phyloP scores from a whole-genome alignment of 2,113 vertebrate species.

The Brachionichthys hirsutus region DNA sequence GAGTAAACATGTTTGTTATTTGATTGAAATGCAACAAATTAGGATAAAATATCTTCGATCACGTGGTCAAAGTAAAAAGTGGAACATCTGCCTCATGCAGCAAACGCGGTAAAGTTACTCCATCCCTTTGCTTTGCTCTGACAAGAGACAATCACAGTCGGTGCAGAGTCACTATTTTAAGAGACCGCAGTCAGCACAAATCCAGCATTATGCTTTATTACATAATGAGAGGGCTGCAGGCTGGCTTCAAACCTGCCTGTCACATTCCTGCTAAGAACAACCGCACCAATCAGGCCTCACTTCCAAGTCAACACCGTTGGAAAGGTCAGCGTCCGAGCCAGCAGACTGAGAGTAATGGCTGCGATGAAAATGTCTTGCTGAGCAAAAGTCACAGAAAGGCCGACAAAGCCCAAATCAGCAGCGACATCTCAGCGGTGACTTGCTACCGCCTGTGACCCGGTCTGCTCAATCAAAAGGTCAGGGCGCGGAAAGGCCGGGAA shows the following conservation, averaged over 20 bases:
- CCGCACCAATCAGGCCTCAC: constrained; percentile 35
- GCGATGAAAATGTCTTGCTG: constrained; percentile 13
- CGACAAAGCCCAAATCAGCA: constrained; percentile 37
- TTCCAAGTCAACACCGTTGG: constrained; percentile 6
- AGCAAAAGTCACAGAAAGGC: constrained; percentile 23
- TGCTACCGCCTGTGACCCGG: constrained; percentile 35
- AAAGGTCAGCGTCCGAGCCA: constrained; percentile 46
- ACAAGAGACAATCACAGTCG: constrained; percentile 20
- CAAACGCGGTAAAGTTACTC: background rate
- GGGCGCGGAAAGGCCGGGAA: constrained; percentile 13
- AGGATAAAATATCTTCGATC: background rate
- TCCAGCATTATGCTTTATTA: constrained; percentile 24
- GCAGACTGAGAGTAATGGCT: constrained; percentile 24
- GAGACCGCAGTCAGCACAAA: constrained; percentile 43
- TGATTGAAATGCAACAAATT: no score
- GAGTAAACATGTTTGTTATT: no score
- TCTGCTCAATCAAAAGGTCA: constrained; percentile 58
- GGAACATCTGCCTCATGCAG: background rate
- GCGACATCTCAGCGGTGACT: constrained; percentile 41
- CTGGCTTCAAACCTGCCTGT: constrained; percentile 35
- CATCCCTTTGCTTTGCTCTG: background rate
- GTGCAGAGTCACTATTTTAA: constrained; percentile 41
- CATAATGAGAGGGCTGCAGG: constrained; percentile 39
- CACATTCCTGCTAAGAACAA: constrained; percentile 35
- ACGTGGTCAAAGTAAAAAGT: background rate